Percentiles rank a stretch among this genome's conserved stretches.
Evolutionary conservation across 2,113 vertebrate species (phyloP).

Genomic region (Labeo catla): DNA sequence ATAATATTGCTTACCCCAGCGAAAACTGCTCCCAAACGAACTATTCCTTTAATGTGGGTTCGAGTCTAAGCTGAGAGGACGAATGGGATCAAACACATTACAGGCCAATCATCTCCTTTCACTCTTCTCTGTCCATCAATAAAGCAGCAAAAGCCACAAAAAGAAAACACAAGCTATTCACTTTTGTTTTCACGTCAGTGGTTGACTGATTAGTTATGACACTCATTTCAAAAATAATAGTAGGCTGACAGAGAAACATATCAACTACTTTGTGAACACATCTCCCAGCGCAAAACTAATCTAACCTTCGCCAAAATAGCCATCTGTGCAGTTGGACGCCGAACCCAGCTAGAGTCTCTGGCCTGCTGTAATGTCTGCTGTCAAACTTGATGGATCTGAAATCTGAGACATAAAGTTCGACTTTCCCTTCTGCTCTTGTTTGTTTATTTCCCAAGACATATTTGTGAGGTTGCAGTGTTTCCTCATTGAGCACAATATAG

Average conservation of each 20-base stretch:
- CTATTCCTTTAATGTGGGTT: background rate
- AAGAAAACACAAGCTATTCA: background rate
- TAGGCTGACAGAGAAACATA: slow-evolving; percentile 3
- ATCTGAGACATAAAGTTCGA: background rate
- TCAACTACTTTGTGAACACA: background rate
- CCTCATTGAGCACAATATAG: background rate
- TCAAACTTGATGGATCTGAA: background rate
- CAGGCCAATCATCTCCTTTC: background rate
- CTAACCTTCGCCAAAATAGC: background rate
- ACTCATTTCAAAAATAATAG: background rate
- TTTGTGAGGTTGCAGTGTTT: background rate
- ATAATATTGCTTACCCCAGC: too few relatives aligned
- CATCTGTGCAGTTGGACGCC: slow-evolving; percentile 11
- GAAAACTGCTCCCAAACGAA: too few relatives aligned
- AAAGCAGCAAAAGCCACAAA: background rate
- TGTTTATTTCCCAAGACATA: background rate
- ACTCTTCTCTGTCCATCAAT: background rate
- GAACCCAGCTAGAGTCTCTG: background rate
- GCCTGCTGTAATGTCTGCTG: background rate
- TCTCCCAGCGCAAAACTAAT: background rate
- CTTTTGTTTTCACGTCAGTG: background rate
- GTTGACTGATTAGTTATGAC: background rate
- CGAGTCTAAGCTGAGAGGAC: background rate
- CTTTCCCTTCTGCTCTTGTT: background rate
- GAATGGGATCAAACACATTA: too few relatives aligned